phyloP scores from a whole-genome alignment of 53 echinoderm and acorn worm species.

The Astropecten irregularis region DNA sequence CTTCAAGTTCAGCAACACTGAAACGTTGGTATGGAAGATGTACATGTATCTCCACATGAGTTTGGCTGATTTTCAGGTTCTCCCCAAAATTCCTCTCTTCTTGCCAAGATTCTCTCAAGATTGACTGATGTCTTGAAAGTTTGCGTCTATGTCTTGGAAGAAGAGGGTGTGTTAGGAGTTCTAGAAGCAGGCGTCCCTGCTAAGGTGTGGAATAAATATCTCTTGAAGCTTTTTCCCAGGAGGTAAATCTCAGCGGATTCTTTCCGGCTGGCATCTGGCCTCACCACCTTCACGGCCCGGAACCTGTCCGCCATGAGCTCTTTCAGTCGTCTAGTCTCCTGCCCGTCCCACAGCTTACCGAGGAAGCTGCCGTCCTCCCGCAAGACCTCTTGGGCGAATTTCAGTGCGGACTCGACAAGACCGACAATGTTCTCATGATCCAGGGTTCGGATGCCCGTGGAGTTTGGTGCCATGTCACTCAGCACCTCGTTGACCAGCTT shows the following conservation, averaged over 20 bases:
- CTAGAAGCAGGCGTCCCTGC: no score
- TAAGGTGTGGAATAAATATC: constrained; percentile 50
- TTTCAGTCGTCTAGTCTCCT: constrained; percentile 55
- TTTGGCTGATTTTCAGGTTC: no score
- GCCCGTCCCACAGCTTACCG: constrained; percentile 88
- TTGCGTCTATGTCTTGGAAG: no score
- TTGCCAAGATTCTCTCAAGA: no score
- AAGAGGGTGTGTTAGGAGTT: no score
- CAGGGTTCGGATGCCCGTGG: constrained; percentile 78
- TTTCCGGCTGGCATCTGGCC: constrained; percentile 85
- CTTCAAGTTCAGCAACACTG: no score
- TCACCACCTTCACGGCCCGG: constrained; percentile 61
- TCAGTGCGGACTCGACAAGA: constrained; percentile 53
- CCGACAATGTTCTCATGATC: constrained; percentile 82
- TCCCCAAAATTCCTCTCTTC: no score
- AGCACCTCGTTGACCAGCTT: constrained; percentile 57
- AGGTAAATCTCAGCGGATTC: constrained; percentile 86
- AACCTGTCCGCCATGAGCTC: constrained; percentile 62
- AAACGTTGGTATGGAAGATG: no score
- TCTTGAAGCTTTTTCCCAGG: constrained; percentile 79
- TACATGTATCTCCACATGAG: no score
- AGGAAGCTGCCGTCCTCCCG: constrained; percentile 76
- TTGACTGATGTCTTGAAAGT: no score
- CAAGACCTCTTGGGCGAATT: constrained; percentile 62
- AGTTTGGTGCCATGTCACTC: constrained; percentile 96